Evolutionary conservation across 2,888 invertebrate species (phyloP), one percentile per base, ranked within the genome.

Genomic region (Drosophila multiciliata): DNA sequence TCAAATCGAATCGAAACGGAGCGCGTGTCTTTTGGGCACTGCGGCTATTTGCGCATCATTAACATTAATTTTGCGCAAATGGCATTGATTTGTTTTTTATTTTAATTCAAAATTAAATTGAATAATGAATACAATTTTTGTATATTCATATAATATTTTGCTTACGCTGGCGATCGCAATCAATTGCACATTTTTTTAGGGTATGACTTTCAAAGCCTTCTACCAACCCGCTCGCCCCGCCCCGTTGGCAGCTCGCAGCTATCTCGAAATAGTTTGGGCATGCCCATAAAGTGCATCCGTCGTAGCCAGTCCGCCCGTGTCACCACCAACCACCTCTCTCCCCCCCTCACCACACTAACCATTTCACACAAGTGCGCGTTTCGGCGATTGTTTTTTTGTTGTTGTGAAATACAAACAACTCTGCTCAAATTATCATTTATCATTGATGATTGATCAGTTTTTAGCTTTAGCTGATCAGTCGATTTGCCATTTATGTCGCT

Each of bases 81-180:
- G 86, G 82, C 71, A 78, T 73, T 82, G 72, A 89, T 89, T 80
- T 80, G 75, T 83, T 89, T 83, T 87, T 87, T 81, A 89, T 84
- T 84, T 83, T 73, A 89, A 89, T 87, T 85, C 49, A 66, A 66
- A 60, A 66, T 70, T 73, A 60, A 78, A 58, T 64, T 58, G 32
- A 73, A 54, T 40, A 72, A 62, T 35, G 59, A 63, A 53, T 33
- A 15, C 15, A 64, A 61, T 60, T 68, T 81, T 78, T 36, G 29
- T 29, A 29, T 66, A 12, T 52, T 6, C 1, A 23, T 54, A 23
- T 11, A 35, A 55, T 68, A 69, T 78, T 87, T 79, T 75, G 76
- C 79, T 82, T 72, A 58, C 66, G 74, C 62, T 73, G 81, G 79
- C 66, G 77, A 83, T 80, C 65, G 53, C 76, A 69, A 82, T 58